phyloP scores from a whole-genome alignment of 2,113 vertebrate genomes.

The Pituophis catenifer region DNA sequence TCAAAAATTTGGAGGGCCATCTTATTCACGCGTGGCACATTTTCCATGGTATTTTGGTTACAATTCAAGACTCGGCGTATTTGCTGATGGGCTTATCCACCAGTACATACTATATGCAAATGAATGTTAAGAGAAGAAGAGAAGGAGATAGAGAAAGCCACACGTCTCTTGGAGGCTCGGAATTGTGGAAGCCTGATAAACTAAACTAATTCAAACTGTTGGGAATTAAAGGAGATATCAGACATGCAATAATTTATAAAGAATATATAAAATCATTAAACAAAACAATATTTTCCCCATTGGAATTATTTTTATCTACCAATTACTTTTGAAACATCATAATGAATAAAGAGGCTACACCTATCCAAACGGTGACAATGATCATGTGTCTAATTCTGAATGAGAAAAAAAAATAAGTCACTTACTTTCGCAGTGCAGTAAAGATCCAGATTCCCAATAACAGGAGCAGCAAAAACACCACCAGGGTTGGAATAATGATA shows the following conservation, averaged over 20 bases:
- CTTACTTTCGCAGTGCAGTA: slow-evolving; percentile 72
- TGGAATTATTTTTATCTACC: background rate
- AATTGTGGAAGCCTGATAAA: background rate
- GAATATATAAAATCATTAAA: background rate
- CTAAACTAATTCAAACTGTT: background rate
- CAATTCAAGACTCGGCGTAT: background rate
- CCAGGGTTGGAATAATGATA: slow-evolving; percentile 63
- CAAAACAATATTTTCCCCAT: background rate
- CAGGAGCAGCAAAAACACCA: slow-evolving; percentile 63
- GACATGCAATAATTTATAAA: background rate
- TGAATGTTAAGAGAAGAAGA: background rate
- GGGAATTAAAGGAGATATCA: background rate
- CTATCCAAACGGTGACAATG: background rate
- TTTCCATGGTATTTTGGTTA: background rate
- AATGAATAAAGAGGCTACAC: background rate
- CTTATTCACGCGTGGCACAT: background rate
- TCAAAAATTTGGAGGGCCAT: background rate
- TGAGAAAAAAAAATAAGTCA: slow-evolving; percentile 29
- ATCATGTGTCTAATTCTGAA: background rate
- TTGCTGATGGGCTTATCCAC: background rate
- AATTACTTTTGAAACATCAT: background rate
- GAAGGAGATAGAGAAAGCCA: background rate
- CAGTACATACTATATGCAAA: background rate
- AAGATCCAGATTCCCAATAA: slow-evolving; percentile 71
- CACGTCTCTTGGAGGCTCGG: background rate